Percentiles rank a stretch among this genome's conserved stretches.
phyloP scores from a whole-genome alignment of 1,140 invertebrate genomes.

The Riptortus pedestris region DNA sequence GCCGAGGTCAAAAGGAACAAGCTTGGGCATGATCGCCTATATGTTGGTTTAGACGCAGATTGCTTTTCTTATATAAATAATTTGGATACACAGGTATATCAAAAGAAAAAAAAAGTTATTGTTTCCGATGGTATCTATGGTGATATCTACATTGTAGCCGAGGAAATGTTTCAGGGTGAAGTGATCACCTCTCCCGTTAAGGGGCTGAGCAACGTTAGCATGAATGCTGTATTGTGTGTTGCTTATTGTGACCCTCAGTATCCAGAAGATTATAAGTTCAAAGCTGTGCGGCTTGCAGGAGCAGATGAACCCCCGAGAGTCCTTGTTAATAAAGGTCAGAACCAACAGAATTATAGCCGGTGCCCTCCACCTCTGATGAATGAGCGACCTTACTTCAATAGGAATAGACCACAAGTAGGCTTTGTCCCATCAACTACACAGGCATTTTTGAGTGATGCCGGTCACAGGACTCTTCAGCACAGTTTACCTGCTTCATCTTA shows the following conservation, averaged over 20 bases:
- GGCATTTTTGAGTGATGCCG: background rate
- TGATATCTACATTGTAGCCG: slow-evolving; percentile 2
- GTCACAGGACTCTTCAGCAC: background rate
- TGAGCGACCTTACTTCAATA: background rate
- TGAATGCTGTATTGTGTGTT: background rate
- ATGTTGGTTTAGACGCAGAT: slow-evolving; percentile 31
- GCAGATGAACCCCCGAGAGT: background rate
- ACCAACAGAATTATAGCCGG: background rate
- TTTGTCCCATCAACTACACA: background rate
- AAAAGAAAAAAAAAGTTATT: slow-evolving; percentile 11
- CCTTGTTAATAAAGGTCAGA: background rate
- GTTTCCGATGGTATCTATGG: slow-evolving; percentile 1
- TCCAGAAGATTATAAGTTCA: background rate
- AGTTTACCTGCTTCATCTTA: background rate
- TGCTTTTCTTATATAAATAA: slow-evolving; percentile 18
- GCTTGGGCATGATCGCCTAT: slow-evolving; percentile 46
- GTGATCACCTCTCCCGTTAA: background rate
- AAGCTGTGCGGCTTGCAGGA: background rate
- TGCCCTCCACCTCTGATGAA: background rate
- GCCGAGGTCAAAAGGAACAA: slow-evolving; percentile 41
- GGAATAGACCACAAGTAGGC: slow-evolving; percentile 2
- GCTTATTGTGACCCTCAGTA: slow-evolving; percentile 2
- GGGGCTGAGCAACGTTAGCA: background rate
- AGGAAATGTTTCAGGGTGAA: background rate
- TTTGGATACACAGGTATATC: slow-evolving; percentile 2